These are phyloP conservation scores for Ephialtes manifestator DNA, from an alignment of 2,888 invertebrate genomes.

Conservation along the genomic window DNA sequence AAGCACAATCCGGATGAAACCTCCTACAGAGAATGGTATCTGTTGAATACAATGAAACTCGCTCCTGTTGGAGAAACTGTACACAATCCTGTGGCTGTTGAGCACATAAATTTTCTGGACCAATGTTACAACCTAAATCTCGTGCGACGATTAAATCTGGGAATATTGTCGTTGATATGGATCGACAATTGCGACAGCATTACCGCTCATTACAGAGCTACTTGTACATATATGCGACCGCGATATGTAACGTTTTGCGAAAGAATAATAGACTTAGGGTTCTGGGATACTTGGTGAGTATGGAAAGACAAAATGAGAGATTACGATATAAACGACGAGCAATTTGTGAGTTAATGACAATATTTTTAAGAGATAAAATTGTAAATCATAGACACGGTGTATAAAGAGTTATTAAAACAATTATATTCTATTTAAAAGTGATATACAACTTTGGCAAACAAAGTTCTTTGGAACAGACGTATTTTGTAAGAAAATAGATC, in stretches of 20 bases:
- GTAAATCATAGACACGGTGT: slow-evolving; percentile 29
- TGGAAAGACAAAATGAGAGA: slow-evolving; percentile 92
- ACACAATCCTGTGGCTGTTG: slow-evolving; percentile 89
- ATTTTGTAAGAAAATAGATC: slow-evolving; percentile 17
- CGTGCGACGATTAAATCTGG: slow-evolving; percentile 90
- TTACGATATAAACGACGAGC: slow-evolving; percentile 93
- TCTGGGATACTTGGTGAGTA: slow-evolving; percentile 95
- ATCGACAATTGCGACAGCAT: slow-evolving; percentile 90
- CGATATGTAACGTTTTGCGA: slow-evolving; percentile 89
- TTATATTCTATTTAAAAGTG: no score
- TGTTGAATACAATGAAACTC: slow-evolving; percentile 89
- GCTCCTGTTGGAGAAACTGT: slow-evolving; percentile 89
- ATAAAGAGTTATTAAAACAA: slow-evolving; percentile 44
- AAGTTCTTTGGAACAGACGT: not conserved
- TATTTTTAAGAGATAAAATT: not conserved
- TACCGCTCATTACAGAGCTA: slow-evolving; percentile 91
- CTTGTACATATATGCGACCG: slow-evolving; percentile 92
- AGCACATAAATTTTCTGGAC: slow-evolving; percentile 90
- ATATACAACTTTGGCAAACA: no score
- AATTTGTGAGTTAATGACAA: slow-evolving; percentile 69
- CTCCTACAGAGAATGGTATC: slow-evolving; percentile 89
- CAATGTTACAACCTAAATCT: slow-evolving; percentile 90
- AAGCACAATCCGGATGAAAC: slow-evolving; percentile 91
- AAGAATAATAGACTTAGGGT: slow-evolving; percentile 93
- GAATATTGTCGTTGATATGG: slow-evolving; percentile 93